Conservation (phyloP, 2,888 invertebrate species). For the Esperia sulphurella region DNA sequence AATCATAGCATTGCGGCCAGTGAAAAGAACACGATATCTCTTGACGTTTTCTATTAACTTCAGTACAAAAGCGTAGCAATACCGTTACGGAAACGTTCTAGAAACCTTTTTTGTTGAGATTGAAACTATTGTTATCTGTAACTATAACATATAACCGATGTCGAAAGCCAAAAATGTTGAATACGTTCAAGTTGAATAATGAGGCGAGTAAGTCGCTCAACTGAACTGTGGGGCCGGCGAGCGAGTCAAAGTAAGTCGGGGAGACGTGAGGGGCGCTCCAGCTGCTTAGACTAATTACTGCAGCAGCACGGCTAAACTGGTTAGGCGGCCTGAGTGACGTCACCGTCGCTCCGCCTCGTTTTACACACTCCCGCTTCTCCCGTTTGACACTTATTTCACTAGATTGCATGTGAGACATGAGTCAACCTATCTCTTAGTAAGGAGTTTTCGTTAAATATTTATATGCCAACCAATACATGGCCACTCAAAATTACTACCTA, state of each 20-base stretch:
- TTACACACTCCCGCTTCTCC: conserved; percentile 24
- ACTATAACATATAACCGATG: conserved; percentile 45
- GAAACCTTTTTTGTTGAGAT: conserved; percentile 62
- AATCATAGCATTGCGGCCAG: background rate
- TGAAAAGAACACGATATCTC: conserved; percentile 49
- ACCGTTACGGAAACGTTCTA: conserved; percentile 61
- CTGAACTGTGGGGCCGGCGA: conserved; percentile 22
- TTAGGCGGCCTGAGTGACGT: conserved; percentile 44
- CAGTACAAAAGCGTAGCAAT: conserved; percentile 48
- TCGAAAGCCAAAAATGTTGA: conserved; percentile 36
- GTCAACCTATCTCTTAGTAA: background rate
- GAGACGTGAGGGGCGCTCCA: conserved; percentile 40
- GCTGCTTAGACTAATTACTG: conserved; percentile 69
- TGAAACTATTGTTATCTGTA: conserved; percentile 55
- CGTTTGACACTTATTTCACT: conserved; percentile 35
- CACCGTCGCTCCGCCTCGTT: conserved; percentile 24
- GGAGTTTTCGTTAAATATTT: conserved; percentile 10
- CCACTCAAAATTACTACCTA: too few relatives aligned
- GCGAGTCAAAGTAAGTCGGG: conserved; percentile 41
- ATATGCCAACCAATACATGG: background rate
- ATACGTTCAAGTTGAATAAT: conserved; percentile 36
- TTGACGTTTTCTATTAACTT: conserved; percentile 57
- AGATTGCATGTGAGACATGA: conserved; percentile 31
- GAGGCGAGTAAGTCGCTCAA: conserved; percentile 35
- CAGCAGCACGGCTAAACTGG: conserved; percentile 59